Conservation (phyloP, 1,140 invertebrate species). For the Yoshiicerus persimilis region DNA sequence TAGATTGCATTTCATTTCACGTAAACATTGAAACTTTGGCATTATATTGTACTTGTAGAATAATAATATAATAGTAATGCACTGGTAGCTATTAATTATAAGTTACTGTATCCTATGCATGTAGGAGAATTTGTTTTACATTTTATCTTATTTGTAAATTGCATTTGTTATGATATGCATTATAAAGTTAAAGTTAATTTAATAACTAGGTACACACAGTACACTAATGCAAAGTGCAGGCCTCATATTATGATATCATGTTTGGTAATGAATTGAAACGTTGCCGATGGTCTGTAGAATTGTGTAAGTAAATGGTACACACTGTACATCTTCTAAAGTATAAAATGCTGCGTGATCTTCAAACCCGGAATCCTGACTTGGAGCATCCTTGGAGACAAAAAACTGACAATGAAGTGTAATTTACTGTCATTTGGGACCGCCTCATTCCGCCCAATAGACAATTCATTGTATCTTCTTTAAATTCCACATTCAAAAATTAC, state of each 20-base stretch:
- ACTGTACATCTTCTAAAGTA: background rate
- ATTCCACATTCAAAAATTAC: background rate
- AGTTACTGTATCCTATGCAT: background rate
- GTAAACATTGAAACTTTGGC: background rate
- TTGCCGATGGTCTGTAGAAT: background rate
- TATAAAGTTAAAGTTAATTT: background rate
- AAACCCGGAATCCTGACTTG: conserved; percentile 15
- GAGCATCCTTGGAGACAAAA: conserved; percentile 15
- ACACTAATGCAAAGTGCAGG: background rate
- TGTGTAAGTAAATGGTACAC: too few relatives aligned
- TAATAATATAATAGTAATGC: too few relatives aligned
- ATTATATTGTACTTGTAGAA: too few relatives aligned
- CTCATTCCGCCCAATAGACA: background rate
- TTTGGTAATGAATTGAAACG: background rate
- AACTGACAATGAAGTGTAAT: conserved; percentile 25
- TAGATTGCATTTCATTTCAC: background rate
- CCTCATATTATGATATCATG: background rate
- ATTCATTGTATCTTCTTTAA: background rate
- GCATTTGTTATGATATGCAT: too few relatives aligned
- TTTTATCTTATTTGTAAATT: background rate
- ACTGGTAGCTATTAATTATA: background rate
- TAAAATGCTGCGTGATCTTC: background rate
- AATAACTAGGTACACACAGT: background rate
- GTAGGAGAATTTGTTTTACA: background rate
- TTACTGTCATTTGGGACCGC: conserved; percentile 20